Evolutionary conservation across 37 sponge, comb jelly and placozoan species (phyloP), one percentile per base, ranked within the genome.

Genomic region (Haliclona indistincta): DNA sequence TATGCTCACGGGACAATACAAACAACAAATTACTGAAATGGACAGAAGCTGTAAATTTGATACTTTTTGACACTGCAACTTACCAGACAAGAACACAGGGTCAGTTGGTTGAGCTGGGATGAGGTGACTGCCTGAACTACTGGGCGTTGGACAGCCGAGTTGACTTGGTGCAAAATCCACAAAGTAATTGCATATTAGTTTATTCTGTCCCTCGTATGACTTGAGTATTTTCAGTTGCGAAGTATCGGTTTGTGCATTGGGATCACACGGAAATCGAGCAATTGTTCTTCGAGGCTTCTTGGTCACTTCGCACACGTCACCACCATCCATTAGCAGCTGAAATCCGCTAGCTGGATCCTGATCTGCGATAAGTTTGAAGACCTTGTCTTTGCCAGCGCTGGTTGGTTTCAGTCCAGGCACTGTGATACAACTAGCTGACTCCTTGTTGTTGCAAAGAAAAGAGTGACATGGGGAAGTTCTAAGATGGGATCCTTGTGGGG

Each of bases 301-400:
- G 6, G 87, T 87, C 22, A 87, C 81, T 37, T 80, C 87, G 63
- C 87, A 87, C 19, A 74, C 40, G 4, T 75, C 87, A 3, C 87
- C 87, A 0, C 75, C 76, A 4, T 80, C 81, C 37, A 65, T 60
- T 0, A 87, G 19, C 22, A 87, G 56, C 38, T 70, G 78, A 55
- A 87, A 60, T 34, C 87, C 87, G 11, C 20, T 32, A 19, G 54
- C 69, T 0, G 82, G 76, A 20, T 43, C 58, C 33, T 78, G 47
- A 39, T 73, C 66, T 71, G 77, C 85, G 15, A 85, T 2, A 43
- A 53, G 85, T 32, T 77, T 70, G 23, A 76, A 49, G 4, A 67
- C 38, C 62, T 35, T 11, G 62, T 11, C 26, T 1, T 29, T 33
- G 6, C 53, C 86, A 38, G 80, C 61, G 35, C 60, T 56, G 26